These are phyloP conservation scores for Drosophila kurseongensis DNA, from an alignment of 1,140 invertebrate genomes.

Conservation along the genomic window DNA sequence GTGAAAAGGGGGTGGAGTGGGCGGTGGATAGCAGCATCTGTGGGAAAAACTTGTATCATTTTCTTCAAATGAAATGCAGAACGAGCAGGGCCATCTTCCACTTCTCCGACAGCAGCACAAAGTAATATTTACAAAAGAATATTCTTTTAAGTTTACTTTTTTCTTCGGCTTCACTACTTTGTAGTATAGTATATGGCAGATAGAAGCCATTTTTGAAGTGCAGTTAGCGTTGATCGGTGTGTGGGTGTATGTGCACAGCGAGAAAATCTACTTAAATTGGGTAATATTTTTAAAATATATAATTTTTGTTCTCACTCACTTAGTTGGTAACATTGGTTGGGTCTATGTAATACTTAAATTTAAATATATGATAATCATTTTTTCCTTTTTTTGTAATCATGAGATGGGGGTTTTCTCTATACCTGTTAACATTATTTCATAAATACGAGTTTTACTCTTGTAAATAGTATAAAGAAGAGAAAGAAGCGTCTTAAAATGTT, in stretches of 20 bases:
- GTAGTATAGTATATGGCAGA: conserved; percentile 52
- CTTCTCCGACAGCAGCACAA: conserved; percentile 25
- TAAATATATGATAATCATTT: no score
- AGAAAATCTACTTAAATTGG: background rate
- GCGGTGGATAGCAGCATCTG: conserved; percentile 24
- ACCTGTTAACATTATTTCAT: no score
- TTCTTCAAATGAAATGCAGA: conserved; percentile 78
- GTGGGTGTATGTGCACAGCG: conserved; percentile 29
- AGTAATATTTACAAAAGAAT: conserved; percentile 72
- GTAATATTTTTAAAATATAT: no score
- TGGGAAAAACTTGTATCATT: conserved; percentile 62
- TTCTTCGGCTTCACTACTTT: conserved; percentile 22
- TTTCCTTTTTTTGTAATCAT: no score
- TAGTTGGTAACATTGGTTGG: no score
- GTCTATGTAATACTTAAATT: no score
- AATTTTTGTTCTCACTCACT: no score
- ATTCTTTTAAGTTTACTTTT: conserved; percentile 41
- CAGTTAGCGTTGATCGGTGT: conserved; percentile 75
- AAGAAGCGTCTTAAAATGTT: no score
- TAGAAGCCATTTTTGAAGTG: conserved; percentile 75
- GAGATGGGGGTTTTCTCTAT: no score
- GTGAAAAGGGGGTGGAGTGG: background rate
- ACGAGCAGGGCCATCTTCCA: conserved; percentile 45
- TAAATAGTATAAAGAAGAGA: no score
- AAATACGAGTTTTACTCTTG: no score